phyloP scores from a whole-genome alignment of 53 echinoderm and acorn worm genomes.

The Paelopatides confundens region DNA sequence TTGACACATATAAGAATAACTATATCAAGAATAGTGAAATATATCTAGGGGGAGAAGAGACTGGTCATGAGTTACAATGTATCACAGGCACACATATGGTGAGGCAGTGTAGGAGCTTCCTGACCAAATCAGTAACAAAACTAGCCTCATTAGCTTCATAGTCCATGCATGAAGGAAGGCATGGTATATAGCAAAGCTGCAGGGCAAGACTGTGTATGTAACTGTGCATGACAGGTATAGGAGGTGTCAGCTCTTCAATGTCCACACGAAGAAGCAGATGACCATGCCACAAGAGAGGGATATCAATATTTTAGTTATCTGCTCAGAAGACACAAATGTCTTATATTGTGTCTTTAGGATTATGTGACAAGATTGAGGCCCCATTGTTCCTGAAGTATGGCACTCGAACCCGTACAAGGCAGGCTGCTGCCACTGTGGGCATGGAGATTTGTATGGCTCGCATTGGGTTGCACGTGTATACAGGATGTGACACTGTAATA shows the following conservation, averaged over 20 bases:
- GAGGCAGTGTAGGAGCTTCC: no score
- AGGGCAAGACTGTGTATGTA: slow-evolving; percentile 20
- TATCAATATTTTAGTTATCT: neutral
- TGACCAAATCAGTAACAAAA: neutral
- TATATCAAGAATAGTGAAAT: slow-evolving; percentile 16
- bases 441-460: slow-evolving; percentile 18
- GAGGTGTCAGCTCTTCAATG: slow-evolving; percentile 14
- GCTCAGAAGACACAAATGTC: slow-evolving; percentile 56
- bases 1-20: slow-evolving; percentile 18
- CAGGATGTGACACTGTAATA: slow-evolving; percentile 66
- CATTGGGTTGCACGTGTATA: slow-evolving; percentile 44
- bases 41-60: slow-evolving; percentile 6
- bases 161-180: neutral
- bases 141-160: no score
- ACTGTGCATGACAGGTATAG: slow-evolving; percentile 25
- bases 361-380: no score
- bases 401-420: slow-evolving; percentile 15
- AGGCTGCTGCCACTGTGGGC: slow-evolving; percentile 37
- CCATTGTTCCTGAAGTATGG: slow-evolving; percentile 26
- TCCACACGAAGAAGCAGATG: slow-evolving; percentile 62
- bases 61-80: no score
- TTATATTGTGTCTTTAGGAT: slow-evolving; percentile 19
- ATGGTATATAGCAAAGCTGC: neutral
- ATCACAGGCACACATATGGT: no score
- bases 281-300: neutral